phyloP scores from a whole-genome alignment of 2,888 invertebrate genomes.

The Norana najaformis region DNA sequence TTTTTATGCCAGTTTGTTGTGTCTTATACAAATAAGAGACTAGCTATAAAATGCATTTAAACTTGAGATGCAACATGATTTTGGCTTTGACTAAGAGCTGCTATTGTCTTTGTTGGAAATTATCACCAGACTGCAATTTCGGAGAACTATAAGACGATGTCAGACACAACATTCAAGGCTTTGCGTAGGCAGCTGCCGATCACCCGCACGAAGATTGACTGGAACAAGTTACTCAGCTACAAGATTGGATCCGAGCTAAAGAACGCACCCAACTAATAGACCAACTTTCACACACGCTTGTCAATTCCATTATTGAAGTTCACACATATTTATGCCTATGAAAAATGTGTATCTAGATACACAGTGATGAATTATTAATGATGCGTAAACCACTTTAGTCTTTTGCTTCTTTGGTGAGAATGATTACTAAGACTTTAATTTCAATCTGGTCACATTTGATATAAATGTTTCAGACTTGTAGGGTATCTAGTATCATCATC shows the following conservation, averaged over 20 bases:
- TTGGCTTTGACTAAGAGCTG: too few species aligned
- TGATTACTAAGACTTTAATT: background rate
- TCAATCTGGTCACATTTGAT: conserved; percentile 6
- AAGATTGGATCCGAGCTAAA: conserved; percentile 70
- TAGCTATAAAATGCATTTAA: too few species aligned
- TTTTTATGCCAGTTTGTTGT: too few species aligned
- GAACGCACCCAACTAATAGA: conserved; percentile 32
- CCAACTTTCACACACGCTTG: background rate
- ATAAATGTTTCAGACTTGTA: background rate
- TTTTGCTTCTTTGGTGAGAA: background rate
- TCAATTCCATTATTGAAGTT: conserved; percentile 6
- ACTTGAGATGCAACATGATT: too few species aligned
- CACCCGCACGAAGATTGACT: conserved; percentile 98
- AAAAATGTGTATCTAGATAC: background rate
- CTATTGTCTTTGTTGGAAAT: background rate
- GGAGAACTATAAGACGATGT: conserved; percentile 99
- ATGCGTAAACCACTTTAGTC: background rate
- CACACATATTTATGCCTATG: background rate
- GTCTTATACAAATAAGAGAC: too few species aligned
- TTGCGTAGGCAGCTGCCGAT: conserved; percentile 94
- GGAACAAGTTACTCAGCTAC: conserved; percentile 97
- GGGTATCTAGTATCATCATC: background rate
- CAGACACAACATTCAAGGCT: conserved; percentile 98
- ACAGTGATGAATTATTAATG: background rate
- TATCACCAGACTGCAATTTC: conserved; percentile 63